Base-by-base conservation (phyloP, 2,888 invertebrate genomes). In the Phania funesta region DNA sequence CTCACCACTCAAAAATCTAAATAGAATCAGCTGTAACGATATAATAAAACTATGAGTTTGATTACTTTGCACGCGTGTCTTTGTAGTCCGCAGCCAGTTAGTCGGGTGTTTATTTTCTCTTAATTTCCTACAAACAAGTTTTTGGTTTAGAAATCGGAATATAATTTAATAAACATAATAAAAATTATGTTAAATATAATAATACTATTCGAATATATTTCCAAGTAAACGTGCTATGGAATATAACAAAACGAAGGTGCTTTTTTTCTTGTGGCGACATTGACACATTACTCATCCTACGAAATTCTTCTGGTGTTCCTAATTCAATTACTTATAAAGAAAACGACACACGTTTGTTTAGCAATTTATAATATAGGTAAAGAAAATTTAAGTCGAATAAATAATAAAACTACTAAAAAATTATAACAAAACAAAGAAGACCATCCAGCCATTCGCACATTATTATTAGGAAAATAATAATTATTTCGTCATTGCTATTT, bases 401-500 rank as follows among this genome's bases (percentile, higher is more conserved):
- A n/a, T n/a, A n/a, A 56, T 38, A 35, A 35, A 67, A 52, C 13
- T 67, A n/a, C 18, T 6, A 62, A 24, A 56, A 48, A 48, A 35
- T 29, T 13, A 38, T 18, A 29, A 0, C 3, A 64, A 64, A 26
- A 44, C 5, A 24, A 16, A 24, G 4, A 18, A n/a, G 58, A 46
- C 35, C 48, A 70, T 32, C 13, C 56, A 29, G n/a, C 13, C 16
- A 38, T 16, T 50, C 20, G n/a, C n/a, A n/a, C n/a, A n/a, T n/a
- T n/a, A n/a, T n/a, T n/a, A n/a, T n/a, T n/a, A 50, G 41, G 32
- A 60, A 32, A 50, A 60, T 50, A 41, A 58, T 67, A 38, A 74
- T 44, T 67, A 81, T 82, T 85, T 87, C 88, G 88, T 88, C 88
- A 88, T 88, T 81, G 86, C 87, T 88, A 88, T 88, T 88, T 88